Evolutionary conservation across 2,888 invertebrate genomes (phyloP), one percentile per base, ranked within the genome.

Genomic region (Trissoscelio sp.): DNA sequence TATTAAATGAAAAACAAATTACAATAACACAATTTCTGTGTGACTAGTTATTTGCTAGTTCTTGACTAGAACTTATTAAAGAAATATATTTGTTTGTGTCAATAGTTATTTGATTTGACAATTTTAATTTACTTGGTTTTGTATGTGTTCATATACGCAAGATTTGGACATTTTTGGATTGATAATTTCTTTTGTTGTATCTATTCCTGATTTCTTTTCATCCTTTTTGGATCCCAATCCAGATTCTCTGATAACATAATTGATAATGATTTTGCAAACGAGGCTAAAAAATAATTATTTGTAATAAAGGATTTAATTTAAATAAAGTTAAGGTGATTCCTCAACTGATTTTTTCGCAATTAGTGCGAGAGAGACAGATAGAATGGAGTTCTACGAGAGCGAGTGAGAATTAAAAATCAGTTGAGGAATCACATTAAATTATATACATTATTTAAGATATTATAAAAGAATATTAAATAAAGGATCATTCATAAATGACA

Each of bases 11-110:
- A n/a, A n/a, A n/a, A n/a, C n/a, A n/a, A n/a, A n/a, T n/a, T n/a
- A n/a, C n/a, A n/a, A n/a, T 70, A 98, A 97, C 0, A 97, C 97
- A 0, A 98, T 97, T 86, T 95, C 93, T 0, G 98, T 97, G 90
- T 98, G 98, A 60, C 95, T 92, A 0, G 97, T 97, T 7, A 97
- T 87, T 14, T 93, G 92, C 11, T 84, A 83, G 6, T 92, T 91
- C 0, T 96, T 95, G 58, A 94, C 93, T 64, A 93, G 92, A 28
- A 97, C 92, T 53, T 90, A n/a, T n/a, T n/a, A n/a, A n/a, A n/a
- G n/a, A n/a, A n/a, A n/a, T n/a, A n/a, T n/a, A n/a, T n/a, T n/a
- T n/a, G n/a, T n/a, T n/a, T n/a, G n/a, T n/a, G n/a, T n/a, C n/a
- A n/a, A n/a, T n/a, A n/a, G n/a, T n/a, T n/a, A 28, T 28, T 28